Evolutionary conservation across 2,113 vertebrate species (phyloP), one percentile per base, ranked within the genome.

Genomic region (Mastomys natalensis): DNA sequence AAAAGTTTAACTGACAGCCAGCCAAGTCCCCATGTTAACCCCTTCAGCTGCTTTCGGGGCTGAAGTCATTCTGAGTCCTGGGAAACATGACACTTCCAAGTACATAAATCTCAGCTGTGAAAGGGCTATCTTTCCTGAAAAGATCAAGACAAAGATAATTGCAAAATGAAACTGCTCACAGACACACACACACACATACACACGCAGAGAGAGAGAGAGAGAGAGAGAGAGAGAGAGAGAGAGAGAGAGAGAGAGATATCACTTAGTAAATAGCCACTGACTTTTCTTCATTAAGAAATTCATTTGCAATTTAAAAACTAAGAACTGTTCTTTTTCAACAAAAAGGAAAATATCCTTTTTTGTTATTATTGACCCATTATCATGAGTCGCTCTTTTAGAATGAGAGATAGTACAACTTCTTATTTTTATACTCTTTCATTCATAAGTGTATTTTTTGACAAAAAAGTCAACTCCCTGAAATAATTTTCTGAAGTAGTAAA

Each of bases 21-120:
- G 98, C 97, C 97, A 98, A 97, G 95, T 89, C 58, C 70, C 96
- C 78, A 45, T 0, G 24, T 98, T 98, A 98, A 98, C 98, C 97
- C 97, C 77, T 97, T 97, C 96, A 10, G 48, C 37, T 31, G 78
- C 87, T 93, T 58, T 90, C 68, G n/a, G 48, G 12, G 29, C 72
- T 53, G 37, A 86, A 88, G 58, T 70, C 48, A 9, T 58, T 86
- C 85, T 53, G 29, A 45, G 66, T 70, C 45, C 37, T 0, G 43
- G 73, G 66, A 89, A 90, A 82, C 4, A 72, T 1, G 66, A n/a
- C 48, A 37, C 53, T 91, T 78, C 58, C 72, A 68, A 85, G 40
- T 51, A 62, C 37, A n/a, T 60, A 72, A 80, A 93, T 48, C 40
- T 29, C 68, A 40, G 43, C 43, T 78, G 31, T 3, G 26, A 78